Base-by-base conservation (phyloP, 92 coral and sea anemone species). In the Actinernus sp. region DNA sequence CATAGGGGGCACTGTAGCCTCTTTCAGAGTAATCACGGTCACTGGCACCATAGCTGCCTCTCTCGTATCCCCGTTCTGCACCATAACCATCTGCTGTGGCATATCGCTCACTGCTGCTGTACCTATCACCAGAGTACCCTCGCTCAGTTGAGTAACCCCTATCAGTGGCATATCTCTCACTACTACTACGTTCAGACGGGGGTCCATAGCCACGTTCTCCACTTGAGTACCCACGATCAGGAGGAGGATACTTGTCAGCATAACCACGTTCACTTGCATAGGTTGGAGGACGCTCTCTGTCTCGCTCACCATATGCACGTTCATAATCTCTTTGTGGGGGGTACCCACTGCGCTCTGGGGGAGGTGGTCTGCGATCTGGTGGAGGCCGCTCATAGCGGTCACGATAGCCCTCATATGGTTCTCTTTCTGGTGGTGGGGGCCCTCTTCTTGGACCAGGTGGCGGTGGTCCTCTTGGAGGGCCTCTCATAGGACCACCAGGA, bases 371-470 rank as follows among this genome's bases (percentile, higher is more conserved):
- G 27, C 92, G 68, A 0, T 90, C 92, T 41, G 87, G 88, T 8
- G 82, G 82, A 0, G 91, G 92, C 25, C 89, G 63, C n/a, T 81
- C 92, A 67, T 90, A 90, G 34, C 82, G 74, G 43, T 90, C 97
- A 30, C 73, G 66, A 1, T 89, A 61, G 37, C 56, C 49, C 29
- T 44, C 52, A 39, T 45, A 44, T 13, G 37, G 44, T 28, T 70
- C 78, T 31, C 78, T 55, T 13, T 70, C 78, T 70, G 78, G 78
- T 24, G 86, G 86, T 29, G 73, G 78, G 20, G 76, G 81, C 12
- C 91, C 80, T 57, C 91, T 57, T 11, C 81, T 54, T 21, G 74
- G 84, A 16, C 66, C 84, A 57, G 66, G 75, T 30, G 85, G 90
- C 3, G 87, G 87, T 0, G 84, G 84, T 3, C 91, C 55, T 8